Base-by-base conservation (phyloP, 1,140 invertebrate species). In the Melipona quadrifasciata region DNA sequence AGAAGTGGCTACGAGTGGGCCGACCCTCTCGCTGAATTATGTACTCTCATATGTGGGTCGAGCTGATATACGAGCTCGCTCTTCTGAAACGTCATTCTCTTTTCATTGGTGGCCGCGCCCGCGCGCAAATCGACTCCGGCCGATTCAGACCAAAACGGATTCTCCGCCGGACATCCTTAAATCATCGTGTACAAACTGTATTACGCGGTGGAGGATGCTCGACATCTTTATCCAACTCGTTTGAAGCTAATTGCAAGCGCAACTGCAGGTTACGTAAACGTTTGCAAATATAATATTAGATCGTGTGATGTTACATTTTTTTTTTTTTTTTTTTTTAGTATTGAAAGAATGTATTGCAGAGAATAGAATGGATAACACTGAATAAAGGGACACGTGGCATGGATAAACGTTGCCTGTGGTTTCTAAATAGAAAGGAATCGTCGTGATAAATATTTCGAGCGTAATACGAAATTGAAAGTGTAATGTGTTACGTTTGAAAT, bases 11-110 rank as follows among this genome's bases (percentile, higher is more conserved):
- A 51, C 24, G 77, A 84, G 65, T 70, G 77, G 27, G 47, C 57
- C 55, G 51, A 53, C 51, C 78, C 83, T 68, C 61, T 84, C 70
- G 68, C 68, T 80, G 78, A 84, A 80, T 84, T 84, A 84, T 74
- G 78, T 80, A 84, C 83, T 67, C 83, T 67, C 83, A 80, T 80
- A 84, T 80, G 70, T 80, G 83, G 70, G 68, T 84, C 83, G 77
- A 84, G 78, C 61, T 80, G 78, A 80, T 84, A 80, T 80, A 73
- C 83, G 68, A 47, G 58, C n/a, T 34, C 31, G 51, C 82, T 73
- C 77, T 74, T 72, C 58, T 74, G n/a, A 57, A 80, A 47, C 70
- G 70, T 70, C 72, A 84, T 84, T 84, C 71, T 68, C 83, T 72
- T 80, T 80, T 74, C 78, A 80, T 80, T 73, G 70, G 67, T 19